Evolutionary conservation across 1,140 invertebrate genomes (phyloP).

Genomic region (Ptiloglossa arizonensis): DNA sequence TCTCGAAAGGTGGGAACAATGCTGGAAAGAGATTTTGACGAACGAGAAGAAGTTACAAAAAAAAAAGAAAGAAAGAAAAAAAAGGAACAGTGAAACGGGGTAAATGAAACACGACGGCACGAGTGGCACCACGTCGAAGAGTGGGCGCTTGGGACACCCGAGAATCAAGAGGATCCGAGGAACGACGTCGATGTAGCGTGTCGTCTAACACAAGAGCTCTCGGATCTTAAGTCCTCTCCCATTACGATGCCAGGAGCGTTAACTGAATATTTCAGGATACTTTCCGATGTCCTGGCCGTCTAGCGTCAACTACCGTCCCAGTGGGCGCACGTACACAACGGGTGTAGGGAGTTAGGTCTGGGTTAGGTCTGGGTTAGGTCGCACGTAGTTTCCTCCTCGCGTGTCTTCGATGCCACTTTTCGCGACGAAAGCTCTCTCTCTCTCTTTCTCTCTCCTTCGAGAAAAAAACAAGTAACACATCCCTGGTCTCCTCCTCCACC

Average conservation of each 20-base stretch:
- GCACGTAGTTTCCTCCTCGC: background rate
- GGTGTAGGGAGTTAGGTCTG: too few relatives aligned
- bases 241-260: conserved; percentile 63
- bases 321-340: conserved; percentile 18
- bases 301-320: conserved; percentile 43
- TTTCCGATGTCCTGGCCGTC: conserved; percentile 48
- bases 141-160: background rate
- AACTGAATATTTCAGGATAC: conserved; percentile 71
- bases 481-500: conserved; percentile 10
- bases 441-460: too few relatives aligned
- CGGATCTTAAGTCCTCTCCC: conserved; percentile 56
- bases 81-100: background rate
- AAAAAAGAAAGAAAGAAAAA: too few relatives aligned
- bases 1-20: too few relatives aligned
- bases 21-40: too few relatives aligned
- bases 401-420: conserved; percentile 12
- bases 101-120: conserved; percentile 7
- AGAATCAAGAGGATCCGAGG: conserved; percentile 15
- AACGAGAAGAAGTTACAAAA: too few relatives aligned
- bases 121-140: background rate
- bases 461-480: background rate
- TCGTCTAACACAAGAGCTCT: conserved; percentile 44
- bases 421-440: conserved; percentile 1
- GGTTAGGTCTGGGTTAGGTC: background rate
- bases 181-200: conserved; percentile 17